Percentiles rank a stretch among this genome's conserved stretches.
Evolutionary conservation across 1,140 invertebrate species (phyloP).

Genomic region (Brachionus paranguensis): DNA sequence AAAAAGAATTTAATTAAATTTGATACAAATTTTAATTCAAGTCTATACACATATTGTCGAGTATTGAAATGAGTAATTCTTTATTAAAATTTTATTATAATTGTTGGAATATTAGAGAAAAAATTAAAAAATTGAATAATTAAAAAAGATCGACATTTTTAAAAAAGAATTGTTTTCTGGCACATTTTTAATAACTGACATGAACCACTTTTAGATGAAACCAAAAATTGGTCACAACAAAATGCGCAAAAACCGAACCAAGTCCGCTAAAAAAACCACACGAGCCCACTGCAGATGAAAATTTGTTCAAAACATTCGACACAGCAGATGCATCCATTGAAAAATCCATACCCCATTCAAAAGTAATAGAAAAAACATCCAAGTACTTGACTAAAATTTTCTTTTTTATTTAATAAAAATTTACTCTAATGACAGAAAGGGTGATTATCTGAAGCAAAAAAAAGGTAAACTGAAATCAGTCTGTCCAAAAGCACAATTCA

Average conservation of each 20-base stretch:
- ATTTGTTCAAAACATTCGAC: neutral
- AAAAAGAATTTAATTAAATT: neutral
- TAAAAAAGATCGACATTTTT: neutral
- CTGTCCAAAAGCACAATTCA: neutral
- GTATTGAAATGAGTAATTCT: neutral
- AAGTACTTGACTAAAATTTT: neutral
- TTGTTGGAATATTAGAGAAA: neutral
- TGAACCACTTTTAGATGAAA: neutral
- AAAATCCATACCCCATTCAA: neutral
- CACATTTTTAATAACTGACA: neutral
- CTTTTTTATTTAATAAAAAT: neutral
- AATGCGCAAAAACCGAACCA: neutral
- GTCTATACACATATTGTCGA: neutral
- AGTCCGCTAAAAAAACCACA: neutral
- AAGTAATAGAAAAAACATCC: neutral
- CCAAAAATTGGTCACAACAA: neutral
- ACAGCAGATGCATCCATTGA: neutral
- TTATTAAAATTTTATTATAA: slow-evolving; percentile 9
- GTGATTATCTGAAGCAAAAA: neutral
- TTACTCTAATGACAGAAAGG: neutral
- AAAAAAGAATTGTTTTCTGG: neutral
- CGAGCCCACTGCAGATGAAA: neutral
- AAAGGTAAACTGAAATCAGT: neutral
- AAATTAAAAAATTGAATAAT: neutral
- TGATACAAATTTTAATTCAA: neutral